These are phyloP conservation scores for Echinarachnius parma DNA, from an alignment of 53 echinoderm and acorn worm species.

Conservation along the genomic window DNA sequence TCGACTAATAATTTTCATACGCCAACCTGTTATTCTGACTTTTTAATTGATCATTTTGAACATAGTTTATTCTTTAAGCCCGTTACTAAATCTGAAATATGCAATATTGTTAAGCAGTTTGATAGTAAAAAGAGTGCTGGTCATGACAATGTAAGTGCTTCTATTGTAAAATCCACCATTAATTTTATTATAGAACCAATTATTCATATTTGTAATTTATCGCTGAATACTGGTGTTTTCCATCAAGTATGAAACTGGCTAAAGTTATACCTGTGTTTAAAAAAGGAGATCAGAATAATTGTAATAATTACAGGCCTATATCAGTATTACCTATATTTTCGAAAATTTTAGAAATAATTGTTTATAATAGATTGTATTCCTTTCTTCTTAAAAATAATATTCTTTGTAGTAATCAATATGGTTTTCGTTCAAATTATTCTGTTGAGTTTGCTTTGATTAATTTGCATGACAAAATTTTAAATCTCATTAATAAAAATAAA, in stretches of 20 bases:
- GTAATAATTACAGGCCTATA: slow-evolving; percentile 21
- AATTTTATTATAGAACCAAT: slow-evolving; percentile 21
- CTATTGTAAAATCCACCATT: slow-evolving; percentile 15
- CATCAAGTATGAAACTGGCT: slow-evolving; percentile 6
- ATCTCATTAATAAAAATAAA: not conserved
- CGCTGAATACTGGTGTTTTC: slow-evolving; percentile 16
- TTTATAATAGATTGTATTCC: not conserved
- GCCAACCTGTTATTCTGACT: not conserved
- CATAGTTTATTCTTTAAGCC: not conserved
- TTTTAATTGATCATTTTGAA: not conserved
- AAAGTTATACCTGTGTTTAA: slow-evolving; percentile 20
- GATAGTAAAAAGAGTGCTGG: not conserved
- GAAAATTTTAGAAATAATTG: slow-evolving; percentile 1
- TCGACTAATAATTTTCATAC: too few relatives aligned
- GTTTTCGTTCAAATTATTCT: too few relatives aligned
- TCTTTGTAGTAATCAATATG: too few relatives aligned
- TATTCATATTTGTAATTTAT: slow-evolving; percentile 30
- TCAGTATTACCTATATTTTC: slow-evolving; percentile 17
- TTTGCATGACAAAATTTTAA: not conserved
- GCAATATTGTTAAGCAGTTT: not conserved
- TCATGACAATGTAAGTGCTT: not conserved
- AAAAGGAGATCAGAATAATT: not conserved
- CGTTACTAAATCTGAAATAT: not conserved
- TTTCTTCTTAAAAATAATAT: not conserved
- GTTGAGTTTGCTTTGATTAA: slow-evolving; percentile 5